Base-by-base conservation (phyloP, 1,140 invertebrate genomes). In the Platorchestia sp. region DNA sequence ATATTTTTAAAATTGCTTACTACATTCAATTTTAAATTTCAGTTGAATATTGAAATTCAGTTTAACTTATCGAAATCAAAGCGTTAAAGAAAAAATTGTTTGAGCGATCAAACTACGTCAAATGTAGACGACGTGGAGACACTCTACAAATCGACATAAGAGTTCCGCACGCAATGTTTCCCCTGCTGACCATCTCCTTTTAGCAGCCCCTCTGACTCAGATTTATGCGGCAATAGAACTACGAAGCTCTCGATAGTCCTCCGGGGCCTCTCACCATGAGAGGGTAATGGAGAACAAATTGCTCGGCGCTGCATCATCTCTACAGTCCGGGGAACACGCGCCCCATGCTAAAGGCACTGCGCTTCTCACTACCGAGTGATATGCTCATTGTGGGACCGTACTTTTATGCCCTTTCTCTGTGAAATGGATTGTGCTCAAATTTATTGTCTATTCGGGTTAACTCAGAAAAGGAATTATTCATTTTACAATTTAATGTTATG, bases 221-320 rank as follows among this genome's bases (percentile, higher is more conserved):
- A 75, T 75, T 75, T 75, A 75, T 75, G 14, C 27, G 59, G 59
- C 59, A 75, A 75, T 75, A 75, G 59, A 75, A 75, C 59, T 75
- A 75, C 7, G 59, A 75, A 75, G 59, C 59, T 75, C 27, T 75
- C 27, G 59, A 75, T 75, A 75, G 59, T 75, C 59, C 59, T 27
- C 36, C 59, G 59, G 27, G 59, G 59, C 59, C 59, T 75, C 59
- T 75, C 59, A 75, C 59, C 59, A 75, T 75, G 59, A 75, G 59
- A 75, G 59, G 59, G 59, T 75, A 75, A 75, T 75, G 59, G 59
- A 75, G 59, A 75, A 75, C 59, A 75, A 75, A 75, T 75, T 75
- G 59, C 59, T 75, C 36, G 59, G 59, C 59, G 59, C 59, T 75
- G 59, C 59, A 75, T 75, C 59, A 75, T 75, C 59, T 22, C 59